Base-by-base conservation (phyloP, 2,888 invertebrate species). In the Eustalomyia histrio region DNA sequence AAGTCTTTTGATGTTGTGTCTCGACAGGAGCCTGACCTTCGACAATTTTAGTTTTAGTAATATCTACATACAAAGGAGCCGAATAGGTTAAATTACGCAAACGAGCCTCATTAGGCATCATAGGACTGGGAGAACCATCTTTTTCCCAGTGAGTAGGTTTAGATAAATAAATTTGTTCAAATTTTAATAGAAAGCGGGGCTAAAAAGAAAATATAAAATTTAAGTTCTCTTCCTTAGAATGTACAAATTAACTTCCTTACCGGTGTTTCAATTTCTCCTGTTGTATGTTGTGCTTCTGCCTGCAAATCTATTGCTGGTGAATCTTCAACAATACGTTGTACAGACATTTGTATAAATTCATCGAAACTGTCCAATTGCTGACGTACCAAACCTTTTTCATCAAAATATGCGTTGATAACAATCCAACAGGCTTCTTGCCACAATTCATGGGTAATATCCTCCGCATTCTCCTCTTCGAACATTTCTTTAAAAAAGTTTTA, bases 381-480 rank as follows among this genome's bases (percentile, higher is more conserved):
- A 65, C 99, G 94, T 55, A 99, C 99, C 83, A 99, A 93, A 90
- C 99, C 99, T 91, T 99, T 99, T 90, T 99, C 99, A 89, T 99
- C 99, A 89, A 99, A 99, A 91, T 99, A 99, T 0, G 99, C 98
- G 89, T 99, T 99, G 88, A 99, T 99, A 80, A 99, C 99, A 88
- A 99, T 99, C 99, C 99, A 99, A 88, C 99, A 99, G 57, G 99
- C 99, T 92, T 99, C 99, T 91, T 99, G 99, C 99, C 99, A 99
- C 83, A 99, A 92, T 89, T 99, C 99, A 7, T 98, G 95, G 39
- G 98, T 97, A 87, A 99, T 98, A 92, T 99, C 99, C 90, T 97
- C 98, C 12, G 94, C 94, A 89, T 97, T 97, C 87, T 96, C 96
- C 88, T 97, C 97, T 84, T 96, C 97, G 90, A 93, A 95, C 71